A percentile compares a stretch with the other conserved stretches of the same genome.
Conservation (phyloP, 2,113 vertebrate species). For the Nesoenas mayeri region DNA sequence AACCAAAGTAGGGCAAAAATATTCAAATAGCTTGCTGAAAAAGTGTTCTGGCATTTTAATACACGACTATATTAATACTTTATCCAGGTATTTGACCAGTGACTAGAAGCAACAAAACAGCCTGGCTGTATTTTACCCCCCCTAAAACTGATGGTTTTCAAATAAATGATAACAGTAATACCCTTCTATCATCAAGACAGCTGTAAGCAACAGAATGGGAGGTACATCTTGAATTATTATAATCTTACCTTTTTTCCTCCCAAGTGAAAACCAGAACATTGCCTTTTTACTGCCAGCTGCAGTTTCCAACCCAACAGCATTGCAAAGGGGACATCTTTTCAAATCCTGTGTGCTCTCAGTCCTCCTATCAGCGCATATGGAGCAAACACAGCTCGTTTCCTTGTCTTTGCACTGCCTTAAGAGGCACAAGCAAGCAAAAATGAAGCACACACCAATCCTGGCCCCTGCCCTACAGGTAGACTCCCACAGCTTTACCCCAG, state of each 20-base stretch:
- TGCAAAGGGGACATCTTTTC: background rate
- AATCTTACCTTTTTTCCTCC: background rate
- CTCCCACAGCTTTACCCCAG: background rate
- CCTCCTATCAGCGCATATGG: background rate
- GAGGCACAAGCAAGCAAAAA: background rate
- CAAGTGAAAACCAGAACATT: background rate
- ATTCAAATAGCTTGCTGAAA: conserved; percentile 39
- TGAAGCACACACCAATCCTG: background rate
- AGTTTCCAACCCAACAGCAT: background rate
- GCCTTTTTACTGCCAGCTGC: background rate
- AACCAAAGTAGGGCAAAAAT: background rate
- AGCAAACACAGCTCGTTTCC: background rate
- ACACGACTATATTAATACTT: background rate
- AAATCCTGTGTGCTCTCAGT: background rate
- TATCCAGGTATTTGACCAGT: background rate
- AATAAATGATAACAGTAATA: too few species aligned
- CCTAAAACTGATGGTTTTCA: background rate
- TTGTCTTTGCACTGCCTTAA: background rate
- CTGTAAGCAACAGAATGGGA: background rate
- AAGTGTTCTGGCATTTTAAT: background rate
- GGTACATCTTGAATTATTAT: fast-evolving
- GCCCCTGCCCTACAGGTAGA: background rate
- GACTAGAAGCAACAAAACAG: background rate
- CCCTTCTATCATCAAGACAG: background rate
- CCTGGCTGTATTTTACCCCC: background rate